Evolutionary conservation across 2,797 vertebrate genomes (phyloP).

Genomic region (Chiroxiphia lanceolata): DNA sequence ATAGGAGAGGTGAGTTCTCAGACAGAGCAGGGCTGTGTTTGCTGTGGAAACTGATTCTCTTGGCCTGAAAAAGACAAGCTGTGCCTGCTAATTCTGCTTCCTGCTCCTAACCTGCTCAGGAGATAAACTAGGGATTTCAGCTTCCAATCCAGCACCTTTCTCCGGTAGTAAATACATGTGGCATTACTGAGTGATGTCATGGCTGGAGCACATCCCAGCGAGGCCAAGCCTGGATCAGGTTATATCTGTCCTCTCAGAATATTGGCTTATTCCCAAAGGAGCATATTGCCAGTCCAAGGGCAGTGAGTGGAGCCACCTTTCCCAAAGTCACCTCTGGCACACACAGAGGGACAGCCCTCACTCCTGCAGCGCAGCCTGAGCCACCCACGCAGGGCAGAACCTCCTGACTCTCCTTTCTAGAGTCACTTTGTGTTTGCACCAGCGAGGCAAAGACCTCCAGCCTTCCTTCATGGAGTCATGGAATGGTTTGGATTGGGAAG

Average conservation of each 20-base stretch:
- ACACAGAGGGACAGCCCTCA: neutral
- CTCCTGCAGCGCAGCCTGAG: neutral
- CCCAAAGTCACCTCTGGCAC: constrained; percentile 43
- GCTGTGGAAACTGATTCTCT: neutral
- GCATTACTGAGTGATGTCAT: constrained; percentile 43
- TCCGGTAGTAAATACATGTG: constrained; percentile 30
- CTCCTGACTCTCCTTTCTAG: neutral
- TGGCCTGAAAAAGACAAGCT: neutral
- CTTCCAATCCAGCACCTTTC: constrained; percentile 8
- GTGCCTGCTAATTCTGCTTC: constrained; percentile 20
- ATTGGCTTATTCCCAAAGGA: constrained; percentile 42
- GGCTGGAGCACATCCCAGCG: constrained; percentile 33
- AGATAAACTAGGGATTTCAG: constrained; percentile 49
- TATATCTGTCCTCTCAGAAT: constrained; percentile 34
- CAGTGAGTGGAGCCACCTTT: constrained; percentile 32
- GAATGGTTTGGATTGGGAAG: neutral
- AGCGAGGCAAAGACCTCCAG: neutral
- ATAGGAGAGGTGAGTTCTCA: neutral
- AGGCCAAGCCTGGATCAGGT: constrained; percentile 51
- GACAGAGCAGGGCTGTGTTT: neutral
- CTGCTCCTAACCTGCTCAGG: constrained; percentile 40
- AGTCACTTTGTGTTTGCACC: neutral
- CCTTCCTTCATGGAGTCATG: neutral
- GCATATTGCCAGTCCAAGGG: constrained; percentile 29
- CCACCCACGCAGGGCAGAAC: neutral